Percentiles rank a stretch among this genome's conserved stretches.
Evolutionary conservation across 2,113 vertebrate genomes (phyloP).

Genomic region (Corythoichthys intestinalis): DNA sequence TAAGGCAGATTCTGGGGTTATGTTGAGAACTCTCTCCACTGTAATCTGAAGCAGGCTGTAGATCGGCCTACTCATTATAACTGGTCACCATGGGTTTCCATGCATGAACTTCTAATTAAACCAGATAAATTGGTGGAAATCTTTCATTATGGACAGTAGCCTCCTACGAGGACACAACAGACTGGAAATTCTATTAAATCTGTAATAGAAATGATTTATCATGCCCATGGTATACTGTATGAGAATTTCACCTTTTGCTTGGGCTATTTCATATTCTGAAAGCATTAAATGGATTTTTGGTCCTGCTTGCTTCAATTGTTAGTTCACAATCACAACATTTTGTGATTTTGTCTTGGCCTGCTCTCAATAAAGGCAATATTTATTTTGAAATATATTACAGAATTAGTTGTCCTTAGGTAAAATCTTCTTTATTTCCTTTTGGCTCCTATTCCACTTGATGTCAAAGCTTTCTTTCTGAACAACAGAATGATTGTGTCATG

Average conservation of each 20-base stretch:
- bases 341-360: conserved; percentile 33
- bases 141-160: conserved; percentile 31
- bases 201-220: conserved; percentile 72
- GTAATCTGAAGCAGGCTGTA: conserved; percentile 28
- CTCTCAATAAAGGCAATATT: conserved; percentile 35
- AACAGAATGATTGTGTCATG: neutral
- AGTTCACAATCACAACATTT: conserved; percentile 30
- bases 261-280: conserved; percentile 57
- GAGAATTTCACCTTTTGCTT: conserved; percentile 61
- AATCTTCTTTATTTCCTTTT: conserved; percentile 9
- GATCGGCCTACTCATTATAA: conserved; percentile 48
- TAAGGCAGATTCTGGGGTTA: conserved; percentile 58
- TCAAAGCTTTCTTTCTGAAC: neutral
- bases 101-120: conserved; percentile 64
- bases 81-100: conserved; percentile 51
- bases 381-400: conserved; percentile 18
- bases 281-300: conserved; percentile 30
- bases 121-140: conserved; percentile 53
- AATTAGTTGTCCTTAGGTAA: conserved; percentile 9
- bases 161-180: conserved; percentile 40
- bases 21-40: conserved; percentile 23
- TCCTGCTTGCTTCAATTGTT: conserved; percentile 20
- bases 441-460: neutral
- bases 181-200: conserved; percentile 64
- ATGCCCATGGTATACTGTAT: conserved; percentile 60